These are phyloP conservation scores for Epistrophella euchroma DNA, from an alignment of 2,888 invertebrate species.

Conservation along the genomic window DNA sequence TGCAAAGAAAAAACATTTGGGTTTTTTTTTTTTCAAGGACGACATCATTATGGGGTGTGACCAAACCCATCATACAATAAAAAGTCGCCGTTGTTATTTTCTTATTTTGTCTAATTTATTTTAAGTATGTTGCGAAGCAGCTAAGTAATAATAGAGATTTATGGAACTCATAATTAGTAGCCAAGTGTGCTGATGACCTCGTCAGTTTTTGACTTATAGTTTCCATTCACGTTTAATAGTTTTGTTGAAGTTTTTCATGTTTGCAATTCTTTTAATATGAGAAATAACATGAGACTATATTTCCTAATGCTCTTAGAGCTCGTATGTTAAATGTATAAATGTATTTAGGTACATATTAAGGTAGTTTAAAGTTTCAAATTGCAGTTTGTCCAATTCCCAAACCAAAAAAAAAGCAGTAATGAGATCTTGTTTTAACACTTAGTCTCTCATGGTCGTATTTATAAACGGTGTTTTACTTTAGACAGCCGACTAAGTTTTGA, in stretches of 20 bases:
- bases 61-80: slow-evolving; percentile 3
- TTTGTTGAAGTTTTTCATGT: neutral
- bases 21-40: slow-evolving; percentile 23
- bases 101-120: slow-evolving; percentile 31
- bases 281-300: neutral
- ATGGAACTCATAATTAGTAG: neutral
- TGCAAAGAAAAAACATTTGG: slow-evolving; percentile 6
- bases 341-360: no score
- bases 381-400: no score
- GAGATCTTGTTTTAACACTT: no score
- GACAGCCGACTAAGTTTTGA: no score
- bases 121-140: neutral
- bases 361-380: no score
- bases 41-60: slow-evolving; percentile 5
- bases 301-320: neutral
- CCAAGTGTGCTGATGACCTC: slow-evolving; percentile 12
- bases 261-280: neutral
- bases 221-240: neutral
- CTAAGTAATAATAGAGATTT: slow-evolving; percentile 14
- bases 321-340: no score
- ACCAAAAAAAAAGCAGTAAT: no score
- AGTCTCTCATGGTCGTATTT: no score
- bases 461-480: no score
- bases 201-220: slow-evolving; percentile 29
- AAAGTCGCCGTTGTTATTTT: neutral